Evolutionary conservation across 2,797 vertebrate species (phyloP), one percentile per base, ranked within the genome.

Genomic region (Ispidina lecontei): DNA sequence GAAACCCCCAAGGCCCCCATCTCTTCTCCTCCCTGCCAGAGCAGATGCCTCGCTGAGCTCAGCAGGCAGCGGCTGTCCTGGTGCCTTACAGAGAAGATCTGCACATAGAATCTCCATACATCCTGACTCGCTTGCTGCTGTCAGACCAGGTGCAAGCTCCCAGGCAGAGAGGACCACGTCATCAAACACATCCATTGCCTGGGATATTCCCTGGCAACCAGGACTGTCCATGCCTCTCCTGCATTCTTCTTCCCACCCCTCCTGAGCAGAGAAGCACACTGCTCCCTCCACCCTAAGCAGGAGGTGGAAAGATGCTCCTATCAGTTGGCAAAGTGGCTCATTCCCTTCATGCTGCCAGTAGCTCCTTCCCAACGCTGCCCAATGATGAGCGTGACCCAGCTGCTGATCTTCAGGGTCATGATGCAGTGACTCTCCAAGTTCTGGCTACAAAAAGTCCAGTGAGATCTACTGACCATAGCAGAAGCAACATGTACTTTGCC

Each of bases 41-140:
- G 87, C 73, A 84, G 93, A 91, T 70, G 91, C 91, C 90, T 39
- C 25, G 16, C 58, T 35, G 68, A 94, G 84, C 88, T 82, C 74
- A 70, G 86, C n/a, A 41, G 71, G 77, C 64, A 92, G 88, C 88
- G 70, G 90, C 92, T 72, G 55, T 70, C 74, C 67, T 86, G 71
- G 81, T 73, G 81, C 76, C 77, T 94, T 63, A 86, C 67, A 74
- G 72, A 58, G 44, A 13, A 80, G 31, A 69, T 41, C 71, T 28
- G 29, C 78, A 84, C 23, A 56, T 84, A 83, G 39, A 59, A 68
- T 2, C 80, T 89, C 86, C 49, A 29, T 2, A 7, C 69, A 69
- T 62, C 70, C 64, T 47, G 29, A 63, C 64, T 89, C 0, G 0
- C 83, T 75, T 18, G 0, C 67, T 72, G 85, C 80, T 69, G 77